phyloP scores from a whole-genome alignment of 1,140 invertebrate genomes.

The Drosophila truncata region DNA sequence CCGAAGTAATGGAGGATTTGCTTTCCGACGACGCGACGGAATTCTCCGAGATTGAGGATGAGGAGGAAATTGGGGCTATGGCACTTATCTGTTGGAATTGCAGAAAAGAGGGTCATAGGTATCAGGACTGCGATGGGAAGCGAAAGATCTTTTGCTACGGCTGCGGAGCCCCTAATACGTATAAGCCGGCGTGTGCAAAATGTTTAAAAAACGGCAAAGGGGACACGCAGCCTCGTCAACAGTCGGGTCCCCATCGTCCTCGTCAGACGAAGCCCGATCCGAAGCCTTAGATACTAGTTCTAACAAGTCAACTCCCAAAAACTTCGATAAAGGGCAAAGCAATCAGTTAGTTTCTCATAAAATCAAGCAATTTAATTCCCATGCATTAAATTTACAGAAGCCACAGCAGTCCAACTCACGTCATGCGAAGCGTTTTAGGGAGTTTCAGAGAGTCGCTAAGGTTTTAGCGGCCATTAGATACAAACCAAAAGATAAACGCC shows the following conservation, averaged over 20 bases:
- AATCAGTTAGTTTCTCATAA: too few species aligned
- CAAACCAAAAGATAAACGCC: background rate
- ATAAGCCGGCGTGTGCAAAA: background rate
- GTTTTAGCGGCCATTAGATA: background rate
- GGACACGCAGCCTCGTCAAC: conserved; percentile 10
- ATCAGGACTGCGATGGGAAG: background rate
- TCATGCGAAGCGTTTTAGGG: background rate
- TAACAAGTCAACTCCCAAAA: background rate
- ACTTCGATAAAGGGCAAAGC: too few species aligned
- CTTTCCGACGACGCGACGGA: background rate
- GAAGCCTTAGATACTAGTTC: background rate
- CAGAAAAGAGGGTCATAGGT: background rate
- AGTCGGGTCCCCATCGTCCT: background rate
- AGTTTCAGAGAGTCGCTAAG: background rate
- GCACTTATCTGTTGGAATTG: background rate
- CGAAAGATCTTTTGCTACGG: background rate
- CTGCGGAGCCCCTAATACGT: background rate
- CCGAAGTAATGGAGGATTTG: background rate
- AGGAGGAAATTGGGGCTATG: background rate
- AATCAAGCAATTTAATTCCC: too few species aligned
- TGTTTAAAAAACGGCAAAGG: conserved; percentile 15
- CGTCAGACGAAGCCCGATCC: background rate
- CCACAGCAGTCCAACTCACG: background rate
- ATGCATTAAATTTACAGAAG: background rate
- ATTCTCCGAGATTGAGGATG: background rate